Percentiles rank a stretch among this genome's conserved stretches.
Evolutionary conservation across 2,797 vertebrate species (phyloP).

Genomic region (Malurus leucopterus): DNA sequence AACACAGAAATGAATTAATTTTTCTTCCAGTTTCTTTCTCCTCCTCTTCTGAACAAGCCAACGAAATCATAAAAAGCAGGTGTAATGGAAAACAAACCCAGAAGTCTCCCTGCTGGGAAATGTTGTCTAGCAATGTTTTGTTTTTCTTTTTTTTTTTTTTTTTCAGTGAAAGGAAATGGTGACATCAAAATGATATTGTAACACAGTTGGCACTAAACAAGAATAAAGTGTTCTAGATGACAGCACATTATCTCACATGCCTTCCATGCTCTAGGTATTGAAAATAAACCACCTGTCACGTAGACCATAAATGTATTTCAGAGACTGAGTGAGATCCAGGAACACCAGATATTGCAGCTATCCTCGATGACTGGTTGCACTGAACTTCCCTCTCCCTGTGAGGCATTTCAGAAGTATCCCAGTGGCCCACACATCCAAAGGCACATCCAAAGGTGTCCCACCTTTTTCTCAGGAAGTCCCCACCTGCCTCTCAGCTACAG

Average conservation of each 20-base stretch:
- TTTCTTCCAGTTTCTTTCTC: not conserved
- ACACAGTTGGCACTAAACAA: constrained; percentile 53
- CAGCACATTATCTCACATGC: constrained; percentile 67
- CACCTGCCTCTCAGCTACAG: not conserved
- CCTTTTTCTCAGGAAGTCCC: not conserved
- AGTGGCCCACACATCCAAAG: not conserved
- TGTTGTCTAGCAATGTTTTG: constrained; percentile 49
- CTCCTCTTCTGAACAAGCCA: constrained; percentile 20
- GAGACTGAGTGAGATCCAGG: constrained; percentile 10
- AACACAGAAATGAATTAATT: not conserved
- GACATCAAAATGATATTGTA: constrained; percentile 69
- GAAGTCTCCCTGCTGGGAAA: constrained; percentile 55
- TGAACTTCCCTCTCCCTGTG: not conserved
- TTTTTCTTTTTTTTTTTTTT: not conserved
- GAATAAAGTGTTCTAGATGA: constrained; percentile 56
- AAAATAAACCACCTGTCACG: constrained; percentile 46
- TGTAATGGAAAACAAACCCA: constrained; percentile 38
- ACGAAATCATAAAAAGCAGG: constrained; percentile 53
- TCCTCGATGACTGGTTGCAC: not conserved
- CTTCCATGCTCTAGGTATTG: constrained; percentile 22
- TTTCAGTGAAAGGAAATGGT: constrained; percentile 55
- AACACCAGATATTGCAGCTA: not conserved
- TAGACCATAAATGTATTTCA: not conserved
- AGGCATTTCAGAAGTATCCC: not conserved
- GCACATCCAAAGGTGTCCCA: not conserved